Evolutionary conservation across 1,140 invertebrate species (phyloP).

Genomic region (Sycophila sp.): DNA sequence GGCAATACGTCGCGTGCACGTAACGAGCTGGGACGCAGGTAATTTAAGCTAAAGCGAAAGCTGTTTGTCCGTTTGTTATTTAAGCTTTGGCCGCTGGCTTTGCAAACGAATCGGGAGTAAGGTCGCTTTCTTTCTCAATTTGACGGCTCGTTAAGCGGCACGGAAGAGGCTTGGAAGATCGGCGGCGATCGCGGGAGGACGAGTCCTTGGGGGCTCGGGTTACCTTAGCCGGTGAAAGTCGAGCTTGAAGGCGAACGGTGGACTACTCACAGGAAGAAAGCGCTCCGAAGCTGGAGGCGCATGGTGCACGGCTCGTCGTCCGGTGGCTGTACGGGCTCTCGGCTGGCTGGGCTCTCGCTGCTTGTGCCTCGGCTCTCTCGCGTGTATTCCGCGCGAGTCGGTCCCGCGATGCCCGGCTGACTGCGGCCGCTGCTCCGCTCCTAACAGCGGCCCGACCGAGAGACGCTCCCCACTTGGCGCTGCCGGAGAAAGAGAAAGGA

Average conservation of each 20-base stretch:
- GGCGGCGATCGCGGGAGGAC: no score
- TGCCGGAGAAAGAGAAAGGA: constrained; percentile 22
- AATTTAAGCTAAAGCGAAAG: background rate
- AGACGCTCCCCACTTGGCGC: background rate
- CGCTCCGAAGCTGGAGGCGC: background rate
- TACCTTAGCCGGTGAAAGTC: constrained; percentile 15
- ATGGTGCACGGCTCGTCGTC: background rate
- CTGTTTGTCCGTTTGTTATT: background rate
- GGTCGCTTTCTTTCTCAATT: background rate
- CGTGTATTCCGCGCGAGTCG: background rate
- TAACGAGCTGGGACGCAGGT: no score
- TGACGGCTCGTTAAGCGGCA: background rate
- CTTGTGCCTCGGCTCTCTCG: no score
- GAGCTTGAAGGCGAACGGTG: background rate
- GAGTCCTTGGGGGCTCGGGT: no score
- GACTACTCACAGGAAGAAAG: constrained; percentile 5
- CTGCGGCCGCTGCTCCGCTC: background rate
- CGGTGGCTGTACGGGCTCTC: background rate
- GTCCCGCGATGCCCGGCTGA: background rate
- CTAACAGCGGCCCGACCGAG: no score
- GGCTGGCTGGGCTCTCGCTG: background rate
- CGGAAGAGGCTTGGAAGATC: no score
- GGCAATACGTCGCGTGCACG: background rate
- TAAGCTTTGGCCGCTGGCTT: no score
- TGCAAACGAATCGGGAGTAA: no score